Percentiles rank a stretch among this genome's conserved stretches.
Conservation (phyloP, 2,113 vertebrate species). For the Macaca mulatta region DNA sequence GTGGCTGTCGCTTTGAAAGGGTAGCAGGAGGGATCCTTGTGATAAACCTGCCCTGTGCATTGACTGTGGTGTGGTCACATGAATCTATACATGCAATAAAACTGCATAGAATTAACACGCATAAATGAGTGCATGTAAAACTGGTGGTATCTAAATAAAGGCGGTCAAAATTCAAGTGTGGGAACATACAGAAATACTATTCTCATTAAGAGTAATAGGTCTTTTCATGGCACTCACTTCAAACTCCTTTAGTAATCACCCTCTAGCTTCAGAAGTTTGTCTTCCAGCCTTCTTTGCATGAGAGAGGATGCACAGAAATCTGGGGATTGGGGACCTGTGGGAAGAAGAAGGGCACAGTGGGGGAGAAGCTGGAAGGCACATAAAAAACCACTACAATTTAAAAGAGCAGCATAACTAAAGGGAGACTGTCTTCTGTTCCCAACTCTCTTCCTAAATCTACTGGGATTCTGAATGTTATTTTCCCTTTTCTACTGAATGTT, state of each 20-base stretch:
- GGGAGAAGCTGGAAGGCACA: background rate
- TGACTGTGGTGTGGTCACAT: background rate
- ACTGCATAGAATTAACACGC: background rate
- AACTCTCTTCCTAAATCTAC: background rate
- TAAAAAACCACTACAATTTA: background rate
- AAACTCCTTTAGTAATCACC: background rate
- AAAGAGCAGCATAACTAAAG: background rate
- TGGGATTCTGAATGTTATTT: background rate
- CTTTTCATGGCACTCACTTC: background rate
- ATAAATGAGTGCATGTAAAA: background rate
- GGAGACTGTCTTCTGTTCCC: background rate
- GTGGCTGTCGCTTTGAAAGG: background rate
- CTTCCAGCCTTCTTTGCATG: background rate
- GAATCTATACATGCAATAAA: background rate
- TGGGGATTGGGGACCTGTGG: background rate
- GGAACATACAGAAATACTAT: background rate
- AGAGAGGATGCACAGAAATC: background rate
- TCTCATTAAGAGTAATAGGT: background rate
- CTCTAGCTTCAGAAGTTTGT: background rate
- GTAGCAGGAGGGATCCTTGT: background rate
- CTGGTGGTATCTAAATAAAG: background rate
- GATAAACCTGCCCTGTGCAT: background rate
- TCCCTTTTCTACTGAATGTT: background rate
- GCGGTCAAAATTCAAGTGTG: background rate
- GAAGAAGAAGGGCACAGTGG: background rate